Conservation (phyloP, 2,888 invertebrate genomes). For the Scrobipalpa atriplicella region DNA sequence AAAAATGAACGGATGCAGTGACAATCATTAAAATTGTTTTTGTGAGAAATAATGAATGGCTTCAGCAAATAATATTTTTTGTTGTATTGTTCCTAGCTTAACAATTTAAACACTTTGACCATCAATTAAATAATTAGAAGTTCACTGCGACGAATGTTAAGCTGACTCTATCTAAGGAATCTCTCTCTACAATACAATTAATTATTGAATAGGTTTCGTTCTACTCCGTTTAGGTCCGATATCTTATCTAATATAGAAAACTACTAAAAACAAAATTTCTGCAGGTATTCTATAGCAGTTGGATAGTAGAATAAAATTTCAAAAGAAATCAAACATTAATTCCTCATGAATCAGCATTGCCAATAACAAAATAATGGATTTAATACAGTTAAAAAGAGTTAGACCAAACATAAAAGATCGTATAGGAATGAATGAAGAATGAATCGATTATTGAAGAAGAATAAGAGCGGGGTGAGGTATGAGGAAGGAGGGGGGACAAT, state of each 20-base stretch:
- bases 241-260: no score
- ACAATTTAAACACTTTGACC: no score
- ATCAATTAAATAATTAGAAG: no score
- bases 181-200: no score
- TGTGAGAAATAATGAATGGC: constrained; percentile 27
- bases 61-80: neutral
- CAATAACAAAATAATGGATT: constrained; percentile 30
- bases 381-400: constrained; percentile 16
- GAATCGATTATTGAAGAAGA: constrained; percentile 75
- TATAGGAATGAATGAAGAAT: constrained; percentile 62
- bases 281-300: no score
- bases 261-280: no score
- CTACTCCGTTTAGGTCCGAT: no score
- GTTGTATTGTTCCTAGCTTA: neutral
- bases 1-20: constrained; percentile 51
- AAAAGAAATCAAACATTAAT: neutral
- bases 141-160: no score
- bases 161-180: no score
- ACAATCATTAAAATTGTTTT: constrained; percentile 32
- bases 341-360: neutral
- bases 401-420: constrained; percentile 46
- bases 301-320: neutral
- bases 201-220: no score
- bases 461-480: constrained; percentile 55
- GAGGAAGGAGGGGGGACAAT: constrained; percentile 55